A percentile compares a stretch with the other conserved stretches of the same genome.
Evolutionary conservation across 2,888 invertebrate genomes (phyloP).

Genomic region (Anarsia innoxiella): DNA sequence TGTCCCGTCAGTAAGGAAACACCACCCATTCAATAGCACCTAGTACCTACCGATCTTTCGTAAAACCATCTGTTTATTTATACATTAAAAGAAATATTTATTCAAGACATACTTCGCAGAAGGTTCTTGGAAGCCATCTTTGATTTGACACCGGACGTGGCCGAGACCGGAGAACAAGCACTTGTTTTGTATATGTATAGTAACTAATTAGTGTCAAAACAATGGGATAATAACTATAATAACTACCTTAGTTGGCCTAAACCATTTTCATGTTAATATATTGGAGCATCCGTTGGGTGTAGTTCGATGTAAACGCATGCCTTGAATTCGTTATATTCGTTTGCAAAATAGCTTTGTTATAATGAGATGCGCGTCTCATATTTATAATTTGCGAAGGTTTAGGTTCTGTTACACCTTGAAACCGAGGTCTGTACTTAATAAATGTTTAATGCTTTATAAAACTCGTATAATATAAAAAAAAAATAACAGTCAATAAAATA

Average conservation of each 20-base stretch:
- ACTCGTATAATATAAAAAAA: no score
- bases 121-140: conserved; percentile 8
- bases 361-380: no score
- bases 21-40: no score
- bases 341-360: no score
- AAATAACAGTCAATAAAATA: no score
- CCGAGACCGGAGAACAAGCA: neutral
- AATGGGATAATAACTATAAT: conserved; percentile 13
- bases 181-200: neutral
- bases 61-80: no score
- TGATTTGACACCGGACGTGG: conserved; percentile 13
- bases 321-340: conserved; percentile 10
- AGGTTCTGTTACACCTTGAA: no score
- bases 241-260: conserved; percentile 6
- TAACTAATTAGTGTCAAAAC: conserved; percentile 13
- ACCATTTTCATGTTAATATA: conserved; percentile 13
- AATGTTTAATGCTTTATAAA: no score
- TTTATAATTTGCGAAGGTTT: no score
- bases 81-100: conserved; percentile 4
- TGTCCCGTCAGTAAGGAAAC: no score
- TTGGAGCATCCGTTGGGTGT: conserved; percentile 10
- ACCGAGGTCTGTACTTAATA: no score
- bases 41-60: no score
- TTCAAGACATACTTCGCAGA: conserved; percentile 5
- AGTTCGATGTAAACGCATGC: conserved; percentile 7